Conservation (phyloP, 2,797 vertebrate species). For the Dallia pectoralis region DNA sequence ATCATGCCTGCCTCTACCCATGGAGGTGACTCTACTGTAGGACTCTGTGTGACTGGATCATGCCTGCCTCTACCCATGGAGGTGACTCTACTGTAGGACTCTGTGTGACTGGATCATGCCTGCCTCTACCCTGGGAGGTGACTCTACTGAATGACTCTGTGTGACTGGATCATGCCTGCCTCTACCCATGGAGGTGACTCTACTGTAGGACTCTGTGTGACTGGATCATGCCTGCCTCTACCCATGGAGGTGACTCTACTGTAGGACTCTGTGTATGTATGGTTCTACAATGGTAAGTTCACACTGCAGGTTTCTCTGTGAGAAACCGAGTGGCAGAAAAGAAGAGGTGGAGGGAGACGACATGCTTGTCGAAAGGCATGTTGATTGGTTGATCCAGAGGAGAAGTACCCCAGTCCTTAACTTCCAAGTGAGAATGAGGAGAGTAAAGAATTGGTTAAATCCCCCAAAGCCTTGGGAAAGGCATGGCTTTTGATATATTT, state of each 20-base stretch:
- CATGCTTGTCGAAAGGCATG: conserved; percentile 20
- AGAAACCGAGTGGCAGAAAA: conserved; percentile 14
- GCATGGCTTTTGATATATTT: not conserved
- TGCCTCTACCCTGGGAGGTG: conserved; percentile 12
- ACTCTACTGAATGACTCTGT: not conserved
- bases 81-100: not conserved
- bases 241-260: conserved; percentile 15
- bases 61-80: conserved; percentile 15
- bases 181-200: conserved; percentile 14
- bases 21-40: conserved; percentile 13
- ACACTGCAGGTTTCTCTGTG: not conserved
- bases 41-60: not conserved
- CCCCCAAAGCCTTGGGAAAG: not conserved
- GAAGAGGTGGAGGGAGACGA: not conserved
- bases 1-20: not conserved
- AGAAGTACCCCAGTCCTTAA: not conserved
- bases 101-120: not conserved
- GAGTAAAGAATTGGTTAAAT: not conserved
- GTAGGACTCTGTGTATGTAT: conserved; percentile 28
- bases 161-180: not conserved
- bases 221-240: too few relatives aligned
- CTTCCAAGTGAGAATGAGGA: not conserved
- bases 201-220: too few relatives aligned
- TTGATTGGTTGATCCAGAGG: conserved; percentile 16
- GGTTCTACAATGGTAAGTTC: conserved; percentile 19